phyloP scores from a whole-genome alignment of 1,140 invertebrate genomes.

The Panonychus citri region DNA sequence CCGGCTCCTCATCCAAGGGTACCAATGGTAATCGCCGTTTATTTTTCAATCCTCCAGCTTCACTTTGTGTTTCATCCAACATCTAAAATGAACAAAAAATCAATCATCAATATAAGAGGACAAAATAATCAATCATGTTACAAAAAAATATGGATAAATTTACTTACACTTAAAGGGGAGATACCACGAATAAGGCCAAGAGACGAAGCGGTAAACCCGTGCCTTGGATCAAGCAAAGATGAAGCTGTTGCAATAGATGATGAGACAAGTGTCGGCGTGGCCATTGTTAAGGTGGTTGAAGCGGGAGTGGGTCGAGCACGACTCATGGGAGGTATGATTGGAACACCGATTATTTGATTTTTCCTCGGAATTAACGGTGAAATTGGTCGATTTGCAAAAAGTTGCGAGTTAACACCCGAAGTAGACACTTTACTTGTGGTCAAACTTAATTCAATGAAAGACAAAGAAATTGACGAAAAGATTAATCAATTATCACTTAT shows the following conservation, averaged over 20 bases:
- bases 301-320: background rate
- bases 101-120: background rate
- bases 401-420: background rate
- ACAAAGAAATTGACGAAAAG: too few relatives aligned
- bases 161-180: background rate
- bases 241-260: background rate
- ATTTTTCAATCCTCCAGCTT: background rate
- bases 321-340: background rate
- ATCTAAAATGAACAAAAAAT: too few relatives aligned
- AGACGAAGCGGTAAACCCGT: background rate
- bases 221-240: background rate
- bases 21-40: slow-evolving; percentile 29
- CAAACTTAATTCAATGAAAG: too few relatives aligned
- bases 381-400: background rate
- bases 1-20: slow-evolving; percentile 32
- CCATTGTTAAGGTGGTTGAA: slow-evolving; percentile 2
- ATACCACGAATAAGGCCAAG: too few relatives aligned
- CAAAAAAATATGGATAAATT: background rate
- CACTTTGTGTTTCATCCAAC: slow-evolving; percentile 2
- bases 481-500: too few relatives aligned
- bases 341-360: background rate
- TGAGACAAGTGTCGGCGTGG: background rate
- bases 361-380: background rate
- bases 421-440: background rate
- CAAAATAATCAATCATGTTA: background rate